Percentiles rank a stretch among this genome's conserved stretches.
phyloP scores from a whole-genome alignment of 1,140 invertebrate genomes.

The Mizuhopecten yessoensis region DNA sequence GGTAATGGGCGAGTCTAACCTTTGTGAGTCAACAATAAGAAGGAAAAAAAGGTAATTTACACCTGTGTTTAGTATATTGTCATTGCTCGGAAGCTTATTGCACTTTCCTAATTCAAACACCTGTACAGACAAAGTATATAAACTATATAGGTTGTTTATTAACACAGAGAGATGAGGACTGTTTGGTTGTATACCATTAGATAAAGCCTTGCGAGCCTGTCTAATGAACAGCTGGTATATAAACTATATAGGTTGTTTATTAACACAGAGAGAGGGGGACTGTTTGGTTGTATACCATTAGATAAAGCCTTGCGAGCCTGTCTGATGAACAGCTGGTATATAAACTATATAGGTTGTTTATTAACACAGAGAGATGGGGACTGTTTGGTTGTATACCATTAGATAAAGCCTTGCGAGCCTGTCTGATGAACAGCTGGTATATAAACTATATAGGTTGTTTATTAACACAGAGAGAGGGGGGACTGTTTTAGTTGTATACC shows the following conservation, averaged over 20 bases:
- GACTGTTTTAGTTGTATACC: neutral
- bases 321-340: no score
- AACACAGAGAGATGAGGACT: neutral
- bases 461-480: neutral
- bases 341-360: no score
- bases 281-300: neutral
- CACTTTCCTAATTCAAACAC: no score
- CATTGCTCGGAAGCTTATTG: no score
- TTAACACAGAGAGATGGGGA: neutral
- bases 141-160: no score
- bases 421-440: conserved; percentile 8
- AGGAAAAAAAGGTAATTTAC: no score
- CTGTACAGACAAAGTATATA: no score
- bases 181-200: conserved; percentile 66
- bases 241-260: neutral
- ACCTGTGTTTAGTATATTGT: no score
- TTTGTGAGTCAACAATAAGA: no score
- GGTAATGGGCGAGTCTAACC: no score
- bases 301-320: neutral
- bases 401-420: conserved; percentile 64
- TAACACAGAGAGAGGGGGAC: neutral
- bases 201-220: conserved; percentile 63
- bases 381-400: conserved; percentile 67
- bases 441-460: no score
- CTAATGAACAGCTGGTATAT: conserved; percentile 1